Evolutionary conservation across 2,797 vertebrate species (phyloP), one percentile per base, ranked within the genome.

Genomic region (Crenichthys baileyi): DNA sequence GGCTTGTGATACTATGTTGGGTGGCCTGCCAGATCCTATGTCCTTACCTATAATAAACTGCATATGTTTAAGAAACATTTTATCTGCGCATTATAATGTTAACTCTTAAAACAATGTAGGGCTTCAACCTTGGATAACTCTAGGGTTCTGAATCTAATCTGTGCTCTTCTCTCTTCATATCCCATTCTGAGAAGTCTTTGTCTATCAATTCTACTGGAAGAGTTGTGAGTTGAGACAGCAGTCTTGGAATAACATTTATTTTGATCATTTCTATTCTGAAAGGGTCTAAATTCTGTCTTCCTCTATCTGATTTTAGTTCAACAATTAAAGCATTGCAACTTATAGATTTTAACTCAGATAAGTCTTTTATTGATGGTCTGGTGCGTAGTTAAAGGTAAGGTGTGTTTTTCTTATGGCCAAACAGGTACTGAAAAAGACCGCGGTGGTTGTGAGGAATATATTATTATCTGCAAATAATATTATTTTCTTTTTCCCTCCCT

Each of bases 401-500:
- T 71, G 29, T 5, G 44, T 78, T 61, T 82, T 82, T 7, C 22
- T 13, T 4, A 31, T 4, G 24, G 75, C 78, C 51, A 75, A 24
- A 68, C 2, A 22, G 41, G 2, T 46, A 22, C n/a, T 61, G 58
- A 24, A 13, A 61, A 9, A 4, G n/a, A 61, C 26, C 1, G n/a
- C 11, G 3, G 4, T 61, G 58, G 26, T 26, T 13, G n/a, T 12
- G 58, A 61, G 9, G 26, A 29, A n/a, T 61, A 61, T 12, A 61
- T 26, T n/a, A 29, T 29, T 12, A 61, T 61, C 26, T 8, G 9
- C 26, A 61, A 29, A 61, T 29, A 13, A 61, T 13, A 24, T 9
- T 61, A 29, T 29, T 11, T 61, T 61, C 22, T 68, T 8, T 68
- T 22, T 22, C 36, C 39, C 36, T 31, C n/a, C 44, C 39, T 22